Percentiles rank a stretch among this genome's conserved stretches.
phyloP scores from a whole-genome alignment of 2,888 invertebrate species.

The Prenolepis imparis region DNA sequence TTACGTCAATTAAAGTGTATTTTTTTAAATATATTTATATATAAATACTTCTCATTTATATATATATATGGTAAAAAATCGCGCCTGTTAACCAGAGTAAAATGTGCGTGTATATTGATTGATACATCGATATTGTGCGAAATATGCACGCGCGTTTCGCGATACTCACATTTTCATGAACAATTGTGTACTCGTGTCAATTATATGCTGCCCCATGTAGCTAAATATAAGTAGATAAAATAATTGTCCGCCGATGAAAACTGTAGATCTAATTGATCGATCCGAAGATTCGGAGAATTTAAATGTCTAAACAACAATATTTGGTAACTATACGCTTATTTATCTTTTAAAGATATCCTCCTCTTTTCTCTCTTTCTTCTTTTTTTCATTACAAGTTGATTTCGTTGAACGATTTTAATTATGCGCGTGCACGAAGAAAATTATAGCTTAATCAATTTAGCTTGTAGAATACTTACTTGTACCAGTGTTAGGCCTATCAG shows the following conservation, averaged over 20 bases:
- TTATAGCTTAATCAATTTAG: background rate
- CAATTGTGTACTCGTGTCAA: constrained; percentile 6
- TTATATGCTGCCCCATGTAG: constrained; percentile 27
- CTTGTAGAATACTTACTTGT: constrained; percentile 25
- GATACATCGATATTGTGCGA: background rate
- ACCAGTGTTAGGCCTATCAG: constrained; percentile 11
- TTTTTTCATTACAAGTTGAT: background rate
- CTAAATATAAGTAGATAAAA: constrained; percentile 29
- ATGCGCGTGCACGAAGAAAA: background rate
- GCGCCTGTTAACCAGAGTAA: background rate
- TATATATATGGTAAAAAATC: background rate
- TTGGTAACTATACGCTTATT: background rate
- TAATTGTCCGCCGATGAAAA: constrained; percentile 4
- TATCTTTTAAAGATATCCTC: background rate
- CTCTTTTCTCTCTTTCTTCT: background rate
- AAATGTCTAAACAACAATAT: constrained; percentile 21
- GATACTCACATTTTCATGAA: constrained; percentile 36
- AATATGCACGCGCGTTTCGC: background rate
- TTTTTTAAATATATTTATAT: background rate
- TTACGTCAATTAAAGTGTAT: background rate
- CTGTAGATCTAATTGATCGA: background rate
- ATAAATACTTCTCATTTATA: background rate
- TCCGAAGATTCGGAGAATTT: constrained; percentile 7
- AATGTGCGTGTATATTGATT: background rate
- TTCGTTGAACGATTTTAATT: background rate